Evolutionary conservation across 2,888 invertebrate genomes (phyloP).

Genomic region (Phaedon cochleariae): DNA sequence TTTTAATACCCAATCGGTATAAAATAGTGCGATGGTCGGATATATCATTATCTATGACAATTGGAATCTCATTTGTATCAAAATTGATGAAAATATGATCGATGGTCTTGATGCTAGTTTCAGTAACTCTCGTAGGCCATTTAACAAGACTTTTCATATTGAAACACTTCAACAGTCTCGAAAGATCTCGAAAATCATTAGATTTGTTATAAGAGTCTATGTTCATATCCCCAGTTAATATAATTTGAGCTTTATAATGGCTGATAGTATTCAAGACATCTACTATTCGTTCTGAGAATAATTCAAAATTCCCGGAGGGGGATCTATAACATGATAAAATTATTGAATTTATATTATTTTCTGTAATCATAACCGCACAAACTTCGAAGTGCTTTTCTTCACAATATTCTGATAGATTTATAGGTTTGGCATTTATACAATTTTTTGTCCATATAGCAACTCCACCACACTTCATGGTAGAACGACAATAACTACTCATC

Average conservation of each 20-base stretch:
- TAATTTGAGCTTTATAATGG: background rate
- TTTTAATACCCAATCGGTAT: too few species aligned
- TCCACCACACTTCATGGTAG: conserved; percentile 1
- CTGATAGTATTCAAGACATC: conserved; percentile 11
- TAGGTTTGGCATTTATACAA: background rate
- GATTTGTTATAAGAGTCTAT: background rate
- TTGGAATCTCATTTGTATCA: too few species aligned
- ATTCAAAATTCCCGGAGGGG: background rate
- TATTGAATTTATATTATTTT: background rate
- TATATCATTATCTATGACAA: background rate
- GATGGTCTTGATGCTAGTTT: background rate
- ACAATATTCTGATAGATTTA: background rate
- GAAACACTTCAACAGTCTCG: background rate
- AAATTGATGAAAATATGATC: background rate
- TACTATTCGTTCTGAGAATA: background rate
- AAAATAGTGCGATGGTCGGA: too few species aligned
- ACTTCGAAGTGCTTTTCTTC: background rate
- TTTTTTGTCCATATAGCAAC: conserved; percentile 1
- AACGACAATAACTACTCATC: conserved; percentile 7
- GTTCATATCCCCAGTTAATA: conserved; percentile 10
- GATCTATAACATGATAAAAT: background rate
- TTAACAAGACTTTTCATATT: background rate
- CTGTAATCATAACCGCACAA: background rate
- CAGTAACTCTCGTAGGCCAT: background rate
- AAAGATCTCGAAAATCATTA: conserved; percentile 1